phyloP scores from a whole-genome alignment of 2,888 invertebrate genomes.

The Tetheella fluctuosa region DNA sequence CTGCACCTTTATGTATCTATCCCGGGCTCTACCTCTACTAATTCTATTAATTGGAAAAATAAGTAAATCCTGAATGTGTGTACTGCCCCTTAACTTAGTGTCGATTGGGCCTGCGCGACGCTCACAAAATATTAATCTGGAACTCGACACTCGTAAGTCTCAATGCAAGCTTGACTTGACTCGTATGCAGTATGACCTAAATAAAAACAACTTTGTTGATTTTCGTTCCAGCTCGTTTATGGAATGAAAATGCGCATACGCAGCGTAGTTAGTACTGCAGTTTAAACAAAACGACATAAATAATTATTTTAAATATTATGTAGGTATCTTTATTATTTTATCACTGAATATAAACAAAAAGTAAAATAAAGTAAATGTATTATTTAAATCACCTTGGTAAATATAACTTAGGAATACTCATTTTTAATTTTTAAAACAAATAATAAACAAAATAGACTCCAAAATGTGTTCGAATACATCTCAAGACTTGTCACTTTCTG shows the following conservation, averaged over 20 bases:
- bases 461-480: no score
- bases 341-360: no score
- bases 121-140: conserved; percentile 65
- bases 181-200: conserved; percentile 51
- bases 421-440: no score
- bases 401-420: no score
- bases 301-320: neutral
- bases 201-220: conserved; percentile 63
- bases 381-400: no score
- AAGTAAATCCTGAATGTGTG: neutral
- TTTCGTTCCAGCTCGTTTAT: conserved; percentile 65
- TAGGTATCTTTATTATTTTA: no score
- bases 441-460: no score
- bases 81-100: conserved; percentile 12
- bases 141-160: conserved; percentile 58
- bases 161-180: conserved; percentile 50
- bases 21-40: no score
- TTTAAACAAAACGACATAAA: neutral
- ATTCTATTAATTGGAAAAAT: neutral
- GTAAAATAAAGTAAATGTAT: neutral
- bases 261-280: conserved; percentile 26
- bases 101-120: conserved; percentile 20
- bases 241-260: conserved; percentile 44
- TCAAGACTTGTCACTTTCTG: no score
- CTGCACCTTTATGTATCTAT: no score